Base-by-base conservation (phyloP, 2,888 invertebrate species). In the Caenorhabditis drosophilae region DNA sequence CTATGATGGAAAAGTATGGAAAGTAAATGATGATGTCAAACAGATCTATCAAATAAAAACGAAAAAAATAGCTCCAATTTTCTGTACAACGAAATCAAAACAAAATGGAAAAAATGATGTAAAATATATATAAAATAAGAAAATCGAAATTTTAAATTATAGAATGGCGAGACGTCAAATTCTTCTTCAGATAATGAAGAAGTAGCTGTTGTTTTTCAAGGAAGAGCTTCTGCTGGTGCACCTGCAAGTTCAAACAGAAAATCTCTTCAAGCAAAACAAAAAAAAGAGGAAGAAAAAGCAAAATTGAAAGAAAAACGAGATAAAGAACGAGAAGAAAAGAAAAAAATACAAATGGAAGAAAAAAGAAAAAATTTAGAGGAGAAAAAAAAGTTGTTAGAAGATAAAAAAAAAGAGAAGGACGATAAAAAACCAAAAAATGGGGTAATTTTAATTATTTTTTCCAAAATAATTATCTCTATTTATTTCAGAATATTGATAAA, bases 31-130 rank as follows among this genome's bases (percentile, higher is more conserved):
- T 12, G 45, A 34, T 1, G 25, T 60, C 4, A 44, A 41, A 0
- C 27, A 50, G 7, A 31, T 38, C 22, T 40, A 45, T 36, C 49
- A n/a, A 16, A 7, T 51, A 22, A 51, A 51, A 18, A 25, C 23
- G 26, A n/a, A n/a, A n/a, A 62, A 66, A 16, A 52, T 51, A 31
- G 66, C 66, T 0, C 49, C 66, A 23, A 66, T 66, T 15, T 66
- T 66, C 53, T 36, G 31, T 1, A 15, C 27, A 35, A 49, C 23
- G 7, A 49, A 47, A 22, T 34, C 45, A 20, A 40, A 48, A 7
- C 31, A 47, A 23, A 16, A 20, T 12, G 18, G 34, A 40, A 40
- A 40, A 20, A 40, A 40, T 3, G 16, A n/a, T n/a, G n/a, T n/a
- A n/a, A n/a, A n/a, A n/a, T n/a, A n/a, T n/a, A n/a, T n/a, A n/a